Conservation (phyloP, 2,113 vertebrate species). For the Oryctolagus cuniculus region mOryCun1.1 NC_091432.1:2782501-2783000, state of each 20-base stretch:
- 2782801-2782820: too few species aligned
- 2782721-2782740: background rate
- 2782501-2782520: constrained; percentile 57
- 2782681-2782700: background rate
- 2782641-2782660: constrained; percentile 1
- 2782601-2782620: background rate
- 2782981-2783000: too few species aligned
- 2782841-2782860: fast-evolving
- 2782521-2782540: constrained; percentile 44
- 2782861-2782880: background rate
- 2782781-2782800: background rate
- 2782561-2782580: background rate
- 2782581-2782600: background rate
- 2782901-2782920: background rate
- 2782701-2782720: background rate
- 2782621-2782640: constrained; percentile 11
- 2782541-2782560: background rate
- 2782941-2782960: too few species aligned
- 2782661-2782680: background rate
- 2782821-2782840: background rate
- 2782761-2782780: background rate
- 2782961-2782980: too few species aligned
- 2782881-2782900: fast-evolving
- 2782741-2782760: background rate
- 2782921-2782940: background rate